Percentiles rank a stretch among this genome's conserved stretches.
Conservation (phyloP, 2,113 vertebrate genomes). For the Rhynchopsitta pachyrhyncha region DNA sequence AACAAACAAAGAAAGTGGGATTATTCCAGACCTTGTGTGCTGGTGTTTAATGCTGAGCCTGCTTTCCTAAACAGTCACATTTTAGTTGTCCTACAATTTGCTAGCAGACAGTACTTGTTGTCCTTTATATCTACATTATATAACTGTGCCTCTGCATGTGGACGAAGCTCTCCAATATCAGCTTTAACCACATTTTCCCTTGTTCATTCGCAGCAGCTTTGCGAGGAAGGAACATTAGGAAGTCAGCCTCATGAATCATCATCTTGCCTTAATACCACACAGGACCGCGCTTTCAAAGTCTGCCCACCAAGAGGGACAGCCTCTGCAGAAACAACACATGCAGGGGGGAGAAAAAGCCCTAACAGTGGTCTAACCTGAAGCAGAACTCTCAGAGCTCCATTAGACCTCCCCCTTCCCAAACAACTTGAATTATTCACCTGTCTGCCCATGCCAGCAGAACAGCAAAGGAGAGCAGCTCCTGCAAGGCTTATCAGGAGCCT, state of each 20-base stretch:
- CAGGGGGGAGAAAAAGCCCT: neutral
- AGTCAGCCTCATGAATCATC: neutral
- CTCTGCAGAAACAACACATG: neutral
- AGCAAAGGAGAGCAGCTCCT: neutral
- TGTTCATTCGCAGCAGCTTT: neutral
- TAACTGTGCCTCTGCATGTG: neutral
- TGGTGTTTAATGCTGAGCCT: neutral
- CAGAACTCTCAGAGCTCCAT: neutral
- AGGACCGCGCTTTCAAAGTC: fast-evolving
- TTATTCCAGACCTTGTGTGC: too few relatives aligned
- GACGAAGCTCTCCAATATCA: neutral
- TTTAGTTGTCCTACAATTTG: fast-evolving
- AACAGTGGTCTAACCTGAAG: neutral
- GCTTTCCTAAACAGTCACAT: fast-evolving
- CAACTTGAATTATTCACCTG: neutral
- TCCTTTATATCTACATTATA: neutral
- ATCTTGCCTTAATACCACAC: neutral
- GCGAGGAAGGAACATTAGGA: neutral
- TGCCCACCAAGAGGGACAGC: neutral
- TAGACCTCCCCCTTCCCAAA: neutral
- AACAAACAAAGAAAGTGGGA: too few relatives aligned
- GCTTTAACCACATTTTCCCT: neutral
- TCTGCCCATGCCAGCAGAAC: neutral
- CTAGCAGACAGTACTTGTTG: neutral
- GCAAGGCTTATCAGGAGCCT: neutral